phyloP scores from a whole-genome alignment of 2,888 invertebrate genomes.

The Perithous albicinctus region DNA sequence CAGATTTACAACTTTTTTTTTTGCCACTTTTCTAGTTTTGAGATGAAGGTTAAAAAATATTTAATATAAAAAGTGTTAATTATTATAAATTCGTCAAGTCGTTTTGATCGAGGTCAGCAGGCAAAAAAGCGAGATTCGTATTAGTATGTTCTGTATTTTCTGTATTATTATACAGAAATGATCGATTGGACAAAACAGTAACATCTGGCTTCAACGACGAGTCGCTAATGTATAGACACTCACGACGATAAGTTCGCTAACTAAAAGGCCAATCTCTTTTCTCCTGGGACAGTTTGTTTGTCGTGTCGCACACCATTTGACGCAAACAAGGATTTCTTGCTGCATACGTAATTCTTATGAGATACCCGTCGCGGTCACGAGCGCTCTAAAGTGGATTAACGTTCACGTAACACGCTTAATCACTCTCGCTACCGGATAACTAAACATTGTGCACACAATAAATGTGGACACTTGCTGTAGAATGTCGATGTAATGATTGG shows the following conservation, averaged over 20 bases:
- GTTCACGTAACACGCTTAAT: slow-evolving; percentile 53
- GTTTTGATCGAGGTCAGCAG: slow-evolving; percentile 9
- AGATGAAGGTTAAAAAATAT: not conserved
- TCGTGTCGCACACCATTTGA: not conserved
- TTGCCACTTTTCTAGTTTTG: too few species aligned
- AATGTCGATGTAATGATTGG: not conserved
- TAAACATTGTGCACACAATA: not conserved
- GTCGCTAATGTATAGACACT: slow-evolving; percentile 16
- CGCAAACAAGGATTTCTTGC: slow-evolving; percentile 6
- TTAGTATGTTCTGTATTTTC: not conserved
- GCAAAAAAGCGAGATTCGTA: slow-evolving; percentile 23
- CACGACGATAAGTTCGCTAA: slow-evolving; percentile 13
- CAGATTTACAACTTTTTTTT: too few species aligned
- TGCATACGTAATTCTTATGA: slow-evolving; percentile 26
- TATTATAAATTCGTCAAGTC: slow-evolving; percentile 12
- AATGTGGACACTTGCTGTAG: slow-evolving; percentile 21
- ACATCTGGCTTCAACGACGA: not conserved
- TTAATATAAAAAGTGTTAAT: slow-evolving; percentile 30
- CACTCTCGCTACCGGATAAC: slow-evolving; percentile 21
- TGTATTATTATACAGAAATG: not conserved
- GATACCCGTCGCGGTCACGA: slow-evolving; percentile 45
- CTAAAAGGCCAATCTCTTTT: slow-evolving; percentile 47
- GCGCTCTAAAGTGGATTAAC: slow-evolving; percentile 46
- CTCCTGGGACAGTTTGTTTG: slow-evolving; percentile 8
- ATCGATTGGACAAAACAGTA: slow-evolving; percentile 11